Conservation (phyloP, 1,140 invertebrate species). For the Riptortus pedestris region DNA sequence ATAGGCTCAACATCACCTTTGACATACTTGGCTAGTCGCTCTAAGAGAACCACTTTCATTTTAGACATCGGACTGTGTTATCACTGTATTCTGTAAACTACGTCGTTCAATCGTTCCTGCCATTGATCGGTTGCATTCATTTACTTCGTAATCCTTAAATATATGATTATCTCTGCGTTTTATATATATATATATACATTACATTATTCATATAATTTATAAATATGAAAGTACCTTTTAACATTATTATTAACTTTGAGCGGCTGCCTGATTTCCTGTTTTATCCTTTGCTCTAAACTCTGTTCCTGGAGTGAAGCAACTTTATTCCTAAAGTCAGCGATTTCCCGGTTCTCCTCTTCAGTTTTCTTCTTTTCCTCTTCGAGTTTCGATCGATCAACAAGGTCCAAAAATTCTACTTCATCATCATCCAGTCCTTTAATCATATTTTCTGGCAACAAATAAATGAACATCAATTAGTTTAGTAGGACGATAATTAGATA, state of each 20-base stretch:
- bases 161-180: too few species aligned
- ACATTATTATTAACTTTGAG: constrained; percentile 36
- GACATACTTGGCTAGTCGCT: too few species aligned
- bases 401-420: constrained; percentile 84
- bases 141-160: too few species aligned
- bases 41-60: too few species aligned
- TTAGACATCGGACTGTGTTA: too few species aligned
- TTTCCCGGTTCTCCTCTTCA: constrained; percentile 67
- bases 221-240: too few species aligned
- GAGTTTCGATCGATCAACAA: constrained; percentile 74
- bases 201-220: too few species aligned
- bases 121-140: too few species aligned
- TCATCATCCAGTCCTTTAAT: constrained; percentile 90
- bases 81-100: too few species aligned
- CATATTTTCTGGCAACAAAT: constrained; percentile 67
- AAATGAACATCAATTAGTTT: constrained; percentile 64
- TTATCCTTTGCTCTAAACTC: constrained; percentile 52
- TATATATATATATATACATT: too few species aligned
- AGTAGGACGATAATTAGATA: constrained; percentile 42
- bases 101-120: too few species aligned
- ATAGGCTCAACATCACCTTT: too few species aligned
- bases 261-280: constrained; percentile 42
- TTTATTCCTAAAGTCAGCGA: constrained; percentile 67
- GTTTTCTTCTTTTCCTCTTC: constrained; percentile 69
- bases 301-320: constrained; percentile 70